A percentile compares a stretch with the other conserved stretches of the same genome.
These are phyloP conservation scores for Axea sp. DNA, from an alignment of 2,888 invertebrate species.

Conservation along the genomic window DNA sequence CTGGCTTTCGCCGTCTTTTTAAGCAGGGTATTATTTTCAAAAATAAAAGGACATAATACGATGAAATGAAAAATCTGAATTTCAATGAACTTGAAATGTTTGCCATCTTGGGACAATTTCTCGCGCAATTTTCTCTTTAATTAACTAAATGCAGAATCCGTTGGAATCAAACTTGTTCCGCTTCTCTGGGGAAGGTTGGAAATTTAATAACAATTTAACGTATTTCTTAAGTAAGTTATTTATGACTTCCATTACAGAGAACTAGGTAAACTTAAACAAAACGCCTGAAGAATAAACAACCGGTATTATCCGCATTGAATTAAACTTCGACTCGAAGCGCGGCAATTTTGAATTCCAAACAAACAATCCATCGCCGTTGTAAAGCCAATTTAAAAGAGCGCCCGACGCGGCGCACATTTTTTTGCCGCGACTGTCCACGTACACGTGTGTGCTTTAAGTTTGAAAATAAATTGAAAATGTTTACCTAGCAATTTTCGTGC, in stretches of 20 bases:
- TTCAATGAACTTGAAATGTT: background rate
- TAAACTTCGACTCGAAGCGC: constrained; percentile 46
- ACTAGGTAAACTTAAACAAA: constrained; percentile 53
- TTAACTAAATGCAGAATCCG: constrained; percentile 30
- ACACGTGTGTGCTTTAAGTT: constrained; percentile 18
- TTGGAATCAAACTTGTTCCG: constrained; percentile 30
- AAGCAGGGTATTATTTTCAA: too few relatives aligned
- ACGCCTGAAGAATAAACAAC: constrained; percentile 62
- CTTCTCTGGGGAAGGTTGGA: constrained; percentile 24
- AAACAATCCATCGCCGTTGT: constrained; percentile 46
- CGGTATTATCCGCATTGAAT: constrained; percentile 62
- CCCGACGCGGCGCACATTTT: background rate
- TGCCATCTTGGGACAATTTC: constrained; percentile 2
- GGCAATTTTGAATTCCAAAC: constrained; percentile 46
- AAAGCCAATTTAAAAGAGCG: constrained; percentile 48
- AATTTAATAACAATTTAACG: constrained; percentile 55
- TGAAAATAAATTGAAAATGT: constrained; percentile 58
- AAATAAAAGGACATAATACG: too few relatives aligned
- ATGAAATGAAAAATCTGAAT: too few relatives aligned
- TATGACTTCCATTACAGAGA: constrained; percentile 49
- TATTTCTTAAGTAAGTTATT: constrained; percentile 35
- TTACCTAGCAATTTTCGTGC: constrained; percentile 53
- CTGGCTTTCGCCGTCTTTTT: too few relatives aligned
- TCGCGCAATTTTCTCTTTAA: constrained; percentile 20
- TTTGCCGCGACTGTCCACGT: constrained; percentile 1